Evolutionary conservation across 2,888 invertebrate genomes (phyloP), one percentile per base, ranked within the genome.

Genomic region (Tryphoninae sp.): DNA sequence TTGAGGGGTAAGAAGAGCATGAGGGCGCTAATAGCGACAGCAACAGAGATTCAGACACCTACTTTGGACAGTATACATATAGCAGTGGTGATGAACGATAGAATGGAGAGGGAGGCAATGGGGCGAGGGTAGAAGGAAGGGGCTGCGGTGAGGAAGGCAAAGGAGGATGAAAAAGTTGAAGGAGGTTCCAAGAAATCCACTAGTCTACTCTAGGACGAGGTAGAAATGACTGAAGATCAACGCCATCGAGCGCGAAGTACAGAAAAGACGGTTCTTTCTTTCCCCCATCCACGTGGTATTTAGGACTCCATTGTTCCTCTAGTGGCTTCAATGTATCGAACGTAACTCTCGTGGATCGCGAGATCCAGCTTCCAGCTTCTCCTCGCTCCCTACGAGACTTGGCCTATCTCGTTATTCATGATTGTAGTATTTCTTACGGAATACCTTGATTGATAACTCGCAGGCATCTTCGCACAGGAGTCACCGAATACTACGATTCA

Each of bases 291-390:
- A n/a, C 33, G 58, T 67, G 77, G 61, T 77, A 82, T 82, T 82
- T 82, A 78, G 78, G 62, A 53, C 75, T 79, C 76, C 76, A 83
- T 83, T 83, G 83, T 83, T 81, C 78, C 45, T 73, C 73, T 23
- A 79, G 83, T 64, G 72, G 49, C 11, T 68, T 73, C 64, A 51
- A 49, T 26, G 55, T 68, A 78, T 78, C 58, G 75, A 81, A 78
- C 67, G 22, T 23, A 61, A 61, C 72, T 81, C 53, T 49, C 59
- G 45, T 42, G 22, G 26, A 45, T 42, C 16, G 33, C 45, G 51
- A 71, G 72, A 68, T 69, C 61, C 64, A 51, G 45, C 40, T 13
- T 23, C 61, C 64, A 65, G 64, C 16, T 22, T n/a, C 69, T 45
- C 64, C n/a, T 40, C 65, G 55, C 49, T 45, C 61, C 16, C 33